Percentiles rank a stretch among this genome's conserved stretches.
Conservation (phyloP, 2,888 invertebrate genomes). For the Gymnocheta viridis region DNA sequence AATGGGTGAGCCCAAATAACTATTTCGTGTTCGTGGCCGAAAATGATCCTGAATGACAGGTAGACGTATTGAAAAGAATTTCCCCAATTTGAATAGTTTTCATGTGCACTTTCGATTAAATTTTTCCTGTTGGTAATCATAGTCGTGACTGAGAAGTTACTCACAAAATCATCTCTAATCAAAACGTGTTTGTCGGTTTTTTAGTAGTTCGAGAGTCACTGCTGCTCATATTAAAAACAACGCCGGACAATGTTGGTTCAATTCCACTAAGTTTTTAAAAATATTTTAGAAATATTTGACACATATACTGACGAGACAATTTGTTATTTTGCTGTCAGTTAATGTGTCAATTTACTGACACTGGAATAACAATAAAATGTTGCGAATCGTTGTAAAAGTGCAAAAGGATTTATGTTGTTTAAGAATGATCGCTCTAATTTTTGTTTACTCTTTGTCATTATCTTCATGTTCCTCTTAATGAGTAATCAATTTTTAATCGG, state of each 20-base stretch:
- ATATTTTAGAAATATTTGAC: background rate
- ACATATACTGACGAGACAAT: background rate
- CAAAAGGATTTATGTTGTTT: conserved; percentile 8
- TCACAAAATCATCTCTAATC: background rate
- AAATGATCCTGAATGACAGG: no score
- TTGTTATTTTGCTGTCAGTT: conserved; percentile 24
- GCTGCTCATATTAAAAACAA: background rate
- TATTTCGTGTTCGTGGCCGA: no score
- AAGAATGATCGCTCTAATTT: no score
- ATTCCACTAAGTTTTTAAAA: background rate
- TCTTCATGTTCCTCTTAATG: conserved; percentile 63
- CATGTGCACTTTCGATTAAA: no score
- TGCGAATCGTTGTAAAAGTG: background rate
- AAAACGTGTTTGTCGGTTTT: conserved; percentile 21
- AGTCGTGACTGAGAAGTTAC: background rate
- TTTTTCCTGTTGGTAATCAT: no score
- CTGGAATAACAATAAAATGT: background rate
- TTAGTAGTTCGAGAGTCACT: conserved; percentile 24
- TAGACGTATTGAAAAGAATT: no score
- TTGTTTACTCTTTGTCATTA: background rate
- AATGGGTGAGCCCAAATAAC: background rate
- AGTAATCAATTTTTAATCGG: conserved; percentile 77
- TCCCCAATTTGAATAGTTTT: no score
- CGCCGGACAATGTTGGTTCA: background rate
- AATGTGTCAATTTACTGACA: conserved; percentile 10